Evolutionary conservation across 2,113 vertebrate genomes (phyloP).

Genomic region (Clarias magur): DNA sequence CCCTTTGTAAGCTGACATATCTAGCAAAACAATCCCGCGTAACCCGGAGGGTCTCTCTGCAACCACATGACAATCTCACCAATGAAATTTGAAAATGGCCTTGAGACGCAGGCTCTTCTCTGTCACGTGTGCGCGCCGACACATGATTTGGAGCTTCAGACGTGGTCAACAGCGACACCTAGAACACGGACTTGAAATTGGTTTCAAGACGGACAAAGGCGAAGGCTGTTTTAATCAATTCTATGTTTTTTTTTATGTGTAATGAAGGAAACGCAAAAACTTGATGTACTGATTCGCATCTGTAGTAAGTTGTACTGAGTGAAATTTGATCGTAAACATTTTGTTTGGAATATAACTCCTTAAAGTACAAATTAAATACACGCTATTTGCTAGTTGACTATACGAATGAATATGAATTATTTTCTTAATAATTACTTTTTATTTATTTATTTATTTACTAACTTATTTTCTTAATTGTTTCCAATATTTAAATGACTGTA

Average conservation of each 20-base stretch:
- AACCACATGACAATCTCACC: slow-evolving; percentile 97
- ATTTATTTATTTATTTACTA: too few relatives aligned
- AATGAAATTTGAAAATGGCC: slow-evolving; percentile 99
- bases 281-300: not conserved
- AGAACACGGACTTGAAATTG: slow-evolving; percentile 82
- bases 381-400: not conserved
- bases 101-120: slow-evolving; percentile 88
- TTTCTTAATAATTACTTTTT: not conserved
- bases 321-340: not conserved
- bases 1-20: slow-evolving; percentile 99
- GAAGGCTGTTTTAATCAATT: slow-evolving; percentile 25
- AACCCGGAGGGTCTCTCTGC: slow-evolving; percentile 95
- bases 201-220: slow-evolving; percentile 55
- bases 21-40: slow-evolving; percentile 98
- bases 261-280: slow-evolving; percentile 14
- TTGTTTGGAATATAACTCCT: slow-evolving; percentile 1
- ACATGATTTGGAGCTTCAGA: slow-evolving; percentile 73
- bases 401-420: not conserved
- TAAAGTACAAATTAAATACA: slow-evolving; percentile 39
- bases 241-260: slow-evolving; percentile 21
- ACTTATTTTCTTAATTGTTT: too few relatives aligned
- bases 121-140: slow-evolving; percentile 75
- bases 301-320: not conserved
- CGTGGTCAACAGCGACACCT: slow-evolving; percentile 95
- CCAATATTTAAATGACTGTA: not conserved